Base-by-base conservation (phyloP, 2,797 vertebrate species). In the Hydrophis major region DNA sequence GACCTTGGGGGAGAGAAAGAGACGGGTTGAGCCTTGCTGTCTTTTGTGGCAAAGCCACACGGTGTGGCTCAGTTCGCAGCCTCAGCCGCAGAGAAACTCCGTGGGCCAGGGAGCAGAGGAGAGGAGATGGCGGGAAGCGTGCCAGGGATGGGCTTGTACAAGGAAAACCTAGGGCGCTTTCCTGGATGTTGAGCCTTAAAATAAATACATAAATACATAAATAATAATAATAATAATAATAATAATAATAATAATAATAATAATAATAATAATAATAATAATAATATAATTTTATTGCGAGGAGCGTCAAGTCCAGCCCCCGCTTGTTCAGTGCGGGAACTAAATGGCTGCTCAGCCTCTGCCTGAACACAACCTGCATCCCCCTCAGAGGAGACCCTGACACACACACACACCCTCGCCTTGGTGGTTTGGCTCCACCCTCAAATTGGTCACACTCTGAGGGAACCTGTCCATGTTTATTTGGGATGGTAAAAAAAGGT, bases 1-100 rank as follows among this genome's bases (percentile, higher is more conserved):
- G 59, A 56, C 59, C 93, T 93, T 59, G 69, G 25, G n/a, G 59
- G 13, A 91, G 50, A 86, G 47, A 28, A 66, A 0, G 27, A 61
- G 14, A 3, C 0, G 28, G 3, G 1, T 42, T 42, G 37, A 56
- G 12, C 18, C 12, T 55, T 8, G 18, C 4, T 11, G 18, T 4
- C 18, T 10, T 47, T 53, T 6, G 47, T 25, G 55, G 7, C 32
- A 91, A 47, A 50, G 18, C 25, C 74, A 50, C 27, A n/a, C 0
- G 1, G 8, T 0, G 4, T 8, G 12, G 37, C 20, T 22, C 6
- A 25, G 20, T 18, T 11, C 4, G 6, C 47, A 53, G 27, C 18
- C 6, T 18, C 56, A 5, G 5, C n/a, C 13, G 4, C 55, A 10
- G 11, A 18, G 53, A 42, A 42, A 0, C 22, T 57, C 11, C 4